Evolutionary conservation across 2,888 invertebrate genomes (phyloP), one percentile per base, ranked within the genome.

Genomic region (Agriopis leucophaearia): DNA sequence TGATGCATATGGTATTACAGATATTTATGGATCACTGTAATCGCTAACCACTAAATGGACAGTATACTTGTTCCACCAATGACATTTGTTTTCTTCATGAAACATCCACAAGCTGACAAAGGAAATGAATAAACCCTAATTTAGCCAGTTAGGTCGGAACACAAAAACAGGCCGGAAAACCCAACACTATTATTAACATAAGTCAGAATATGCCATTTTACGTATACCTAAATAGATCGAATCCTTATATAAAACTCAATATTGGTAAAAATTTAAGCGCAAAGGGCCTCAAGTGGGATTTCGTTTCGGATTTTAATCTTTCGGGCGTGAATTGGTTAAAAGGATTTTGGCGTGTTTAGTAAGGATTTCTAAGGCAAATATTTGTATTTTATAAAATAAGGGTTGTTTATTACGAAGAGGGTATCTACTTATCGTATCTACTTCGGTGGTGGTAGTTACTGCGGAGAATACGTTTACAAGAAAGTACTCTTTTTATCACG

Each of bases 241-340:
- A 38, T 7, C n/a, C 61, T 35, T 36, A 15, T 36, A 51, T 58
- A 38, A 51, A 56, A 50, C 27, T 64, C 48, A 57, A 64, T 64
- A 64, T 58, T 45, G 51, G 38, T 18, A 52, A 58, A 50, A 57
- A 57, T 47, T 45, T 58, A 27, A 58, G 57, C 51, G 54, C 16
- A 36, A 63, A 57, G 8, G 16, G 18, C 15, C 12, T 55, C 38
- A 18, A 48, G 40, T 27, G 18, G 60, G 12, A 15, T 9, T 54
- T 57, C 57, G 36, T 45, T 45, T 44, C 10, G 47, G 57, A 57
- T 45, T 57, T 57, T 57, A 57, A 57, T 57, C 57, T 57, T 15
- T 35, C 1, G 3, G 36, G 45, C 35, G 57, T 36, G 35, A 45
- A 57, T 18, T 57, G 45, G 45, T 57, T 57, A 18, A 10, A 45